Evolutionary conservation across 2,113 vertebrate species (phyloP).

Genomic region (Alligator mississippiensis): DNA sequence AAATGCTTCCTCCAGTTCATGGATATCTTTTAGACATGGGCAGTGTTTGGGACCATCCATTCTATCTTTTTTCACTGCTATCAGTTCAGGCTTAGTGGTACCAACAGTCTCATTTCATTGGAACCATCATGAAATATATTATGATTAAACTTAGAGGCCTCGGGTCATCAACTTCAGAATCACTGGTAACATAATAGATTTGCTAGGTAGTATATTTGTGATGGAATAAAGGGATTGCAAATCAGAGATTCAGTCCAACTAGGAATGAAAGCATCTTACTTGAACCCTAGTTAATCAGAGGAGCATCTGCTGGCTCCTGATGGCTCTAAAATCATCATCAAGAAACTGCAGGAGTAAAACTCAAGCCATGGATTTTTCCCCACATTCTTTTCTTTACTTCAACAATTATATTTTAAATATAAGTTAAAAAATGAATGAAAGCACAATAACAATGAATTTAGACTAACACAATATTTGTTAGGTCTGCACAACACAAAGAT

Average conservation of each 20-base stretch:
- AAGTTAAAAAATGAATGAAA: constrained; percentile 29
- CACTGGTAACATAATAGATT: background rate
- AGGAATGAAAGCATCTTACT: background rate
- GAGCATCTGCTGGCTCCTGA: background rate
- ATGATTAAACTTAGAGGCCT: background rate
- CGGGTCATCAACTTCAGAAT: background rate
- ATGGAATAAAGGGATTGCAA: background rate
- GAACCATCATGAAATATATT: background rate
- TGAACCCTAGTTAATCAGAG: background rate
- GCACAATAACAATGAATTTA: constrained; percentile 36
- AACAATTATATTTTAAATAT: constrained; percentile 10
- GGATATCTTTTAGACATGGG: background rate
- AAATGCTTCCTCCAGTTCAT: background rate
- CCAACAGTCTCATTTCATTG: background rate
- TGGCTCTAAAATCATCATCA: background rate
- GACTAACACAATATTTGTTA: constrained; percentile 30
- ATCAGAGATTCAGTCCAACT: background rate
- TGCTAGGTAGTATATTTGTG: background rate
- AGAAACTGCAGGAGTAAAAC: background rate
- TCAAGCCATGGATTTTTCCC: constrained; percentile 20
- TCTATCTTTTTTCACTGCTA: background rate
- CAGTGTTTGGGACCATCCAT: background rate
- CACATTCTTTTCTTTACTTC: background rate
- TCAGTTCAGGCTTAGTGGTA: background rate
- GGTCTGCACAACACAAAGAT: constrained; percentile 47